Base-by-base conservation (phyloP, 92 coral and sea anemone genomes). In the Ricordea florida region DNA sequence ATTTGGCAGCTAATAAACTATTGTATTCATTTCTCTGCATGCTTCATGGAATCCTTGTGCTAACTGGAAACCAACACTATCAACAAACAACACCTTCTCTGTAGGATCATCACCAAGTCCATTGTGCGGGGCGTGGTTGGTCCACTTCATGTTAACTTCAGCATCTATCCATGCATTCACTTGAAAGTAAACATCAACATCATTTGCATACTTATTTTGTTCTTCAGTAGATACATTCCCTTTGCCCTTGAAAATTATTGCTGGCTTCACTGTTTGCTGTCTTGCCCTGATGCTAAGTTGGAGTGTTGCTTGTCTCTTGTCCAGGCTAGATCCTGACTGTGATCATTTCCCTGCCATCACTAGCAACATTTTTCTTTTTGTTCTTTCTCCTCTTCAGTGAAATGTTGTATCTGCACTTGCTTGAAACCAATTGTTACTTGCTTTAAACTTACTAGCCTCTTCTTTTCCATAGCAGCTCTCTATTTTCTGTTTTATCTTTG, bases 11-110 rank as follows among this genome's bases (percentile, higher is more conserved):
- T 47, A 40, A 56, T 71, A 71, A 38, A 71, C 67, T 25, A 36
- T 10, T 4, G 78, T 71, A 55, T 26, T 71, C 57, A 35, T 40
- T 40, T 71, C 33, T 38, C 67, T 71, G 20, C 81, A 80, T 33
- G 57, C 62, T 46, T 71, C 71, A 40, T 80, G 81, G 47, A 80
- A 80, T 23, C 1, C 68, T 27, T 71, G 53, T 26, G 66, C 29
- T 71, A 18, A 35, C 17, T 55, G 67, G 56, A 71, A 71, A 21
- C 67, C 55, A 56, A 55, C 78, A 50, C 63, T 75, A 51, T 52
- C 82, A 27, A 49, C 82, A 76, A 76, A 64, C 27, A 76, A 14
- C 46, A 80, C 86, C 22, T 80, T 80, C 18, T 78, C 85, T 2
- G 72, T 57, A 63, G 15, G 31, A 32, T 76, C 78, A 48, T 78